These are phyloP conservation scores for Lysandra bellargus DNA, from an alignment of 2,888 invertebrate genomes.

Conservation along the genomic window DNA sequence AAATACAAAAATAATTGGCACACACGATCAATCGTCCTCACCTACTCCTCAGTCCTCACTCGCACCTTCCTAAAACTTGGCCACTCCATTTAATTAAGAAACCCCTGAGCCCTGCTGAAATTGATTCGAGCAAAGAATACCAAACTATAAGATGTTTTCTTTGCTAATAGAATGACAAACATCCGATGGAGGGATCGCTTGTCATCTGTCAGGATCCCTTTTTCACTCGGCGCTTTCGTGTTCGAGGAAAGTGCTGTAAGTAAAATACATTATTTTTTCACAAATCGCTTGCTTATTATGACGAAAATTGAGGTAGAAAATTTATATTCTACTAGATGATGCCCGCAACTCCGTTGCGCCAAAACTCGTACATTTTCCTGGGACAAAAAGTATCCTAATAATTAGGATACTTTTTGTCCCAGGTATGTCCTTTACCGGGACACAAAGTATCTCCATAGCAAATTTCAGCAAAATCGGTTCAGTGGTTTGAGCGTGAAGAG, in stretches of 20 bases:
- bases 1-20: slow-evolving; percentile 5
- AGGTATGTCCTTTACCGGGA: no score
- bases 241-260: slow-evolving; percentile 30
- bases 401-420: no score
- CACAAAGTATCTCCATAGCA: no score
- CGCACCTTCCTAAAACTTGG: slow-evolving; percentile 29
- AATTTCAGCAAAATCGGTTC: no score
- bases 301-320: not conserved
- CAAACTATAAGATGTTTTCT: slow-evolving; percentile 57
- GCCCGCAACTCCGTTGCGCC: no score
- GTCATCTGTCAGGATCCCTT: slow-evolving; percentile 61
- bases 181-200: slow-evolving; percentile 57
- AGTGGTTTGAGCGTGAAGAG: no score
- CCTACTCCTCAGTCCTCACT: slow-evolving; percentile 15
- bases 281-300: not conserved
- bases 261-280: not conserved
- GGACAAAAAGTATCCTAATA: no score
- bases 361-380: no score
- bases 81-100: slow-evolving; percentile 40
- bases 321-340: not conserved
- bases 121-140: slow-evolving; percentile 35
- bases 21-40: slow-evolving; percentile 27
- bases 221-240: slow-evolving; percentile 45
- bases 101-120: slow-evolving; percentile 34
- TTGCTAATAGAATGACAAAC: slow-evolving; percentile 73